Evolutionary conservation across 2,888 invertebrate genomes (phyloP), one percentile per base, ranked within the genome.

Genomic region (Antitype chi): DNA sequence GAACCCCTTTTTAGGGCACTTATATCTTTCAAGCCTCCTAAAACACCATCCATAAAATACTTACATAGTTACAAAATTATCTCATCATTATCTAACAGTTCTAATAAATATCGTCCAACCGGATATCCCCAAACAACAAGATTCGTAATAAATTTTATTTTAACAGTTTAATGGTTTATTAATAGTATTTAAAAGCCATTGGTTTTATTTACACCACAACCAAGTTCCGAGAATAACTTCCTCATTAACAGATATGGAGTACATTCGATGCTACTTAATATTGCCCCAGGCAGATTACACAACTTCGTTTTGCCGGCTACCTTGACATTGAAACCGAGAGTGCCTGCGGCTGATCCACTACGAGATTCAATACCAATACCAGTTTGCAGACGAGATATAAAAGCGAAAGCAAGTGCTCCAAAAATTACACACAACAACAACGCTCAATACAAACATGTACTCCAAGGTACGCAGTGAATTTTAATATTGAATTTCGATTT

Each of bases 311-410:
- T 85, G 78, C 88, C 83, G 83, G 84, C n/a, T 87, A 85, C 95
- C 95, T 95, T 95, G 95, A 94, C 96, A 95, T 94, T 96, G 96
- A 93, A 93, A 92, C 90, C 80, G 90, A 91, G 90, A 92, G 90
- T 88, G 92, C 93, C 90, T 83, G 90, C 87, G 93, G 94, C 93
- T 84, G 85, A 86, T 84, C 85, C 83, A 78, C 87, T 71, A 84
- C 70, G 70, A 74, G 90, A 92, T 91, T 88, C 90, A 90, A 89
- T 90, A 90, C 89, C 88, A 91, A 93, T 93, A 95, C 95, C 94
- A 91, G 94, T 94, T 94, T 91, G 86, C 84, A 89, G 87, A 90
- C 91, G 87, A 88, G 85, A 92, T 96, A 96, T 96, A 96, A 93
- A 96, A 96, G 95, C 95, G 92, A 93, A 92, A 92, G 93, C 91